Conservation (phyloP, 2,797 vertebrate genomes). For the Crenuchus spilurus region DNA sequence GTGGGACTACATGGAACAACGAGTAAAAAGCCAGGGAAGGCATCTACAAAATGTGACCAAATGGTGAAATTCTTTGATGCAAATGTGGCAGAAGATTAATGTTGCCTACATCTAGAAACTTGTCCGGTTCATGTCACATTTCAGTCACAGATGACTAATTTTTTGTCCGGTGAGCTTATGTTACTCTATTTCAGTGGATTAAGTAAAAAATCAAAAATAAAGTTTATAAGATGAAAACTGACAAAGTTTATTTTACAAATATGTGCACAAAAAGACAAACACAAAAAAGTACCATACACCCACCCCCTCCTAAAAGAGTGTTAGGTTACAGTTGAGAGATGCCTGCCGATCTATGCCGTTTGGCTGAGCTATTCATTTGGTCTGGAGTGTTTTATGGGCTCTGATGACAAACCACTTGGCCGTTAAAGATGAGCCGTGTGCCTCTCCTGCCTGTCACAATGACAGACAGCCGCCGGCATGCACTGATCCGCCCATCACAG, state of each 20-base stretch:
- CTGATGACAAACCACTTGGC: conserved; percentile 55
- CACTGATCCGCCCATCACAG: conserved; percentile 23
- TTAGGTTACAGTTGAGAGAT: conserved; percentile 1
- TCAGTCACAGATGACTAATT: no score
- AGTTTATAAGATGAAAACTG: background rate
- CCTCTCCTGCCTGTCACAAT: conserved; percentile 47
- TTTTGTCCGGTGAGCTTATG: no score
- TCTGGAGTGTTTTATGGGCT: conserved; percentile 53
- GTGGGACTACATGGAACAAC: no score
- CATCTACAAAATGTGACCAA: no score
- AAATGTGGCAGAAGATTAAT: no score
- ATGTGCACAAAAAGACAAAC: conserved; percentile 10
- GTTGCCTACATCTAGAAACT: no score
- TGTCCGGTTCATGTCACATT: no score
- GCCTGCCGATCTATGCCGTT: conserved; percentile 24
- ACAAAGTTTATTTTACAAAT: background rate
- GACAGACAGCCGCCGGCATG: conserved; percentile 40
- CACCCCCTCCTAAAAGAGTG: background rate
- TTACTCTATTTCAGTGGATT: no score
- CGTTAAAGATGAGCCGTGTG: conserved; percentile 50
- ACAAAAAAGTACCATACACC: background rate
- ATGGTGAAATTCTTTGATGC: no score
- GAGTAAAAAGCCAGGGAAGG: no score
- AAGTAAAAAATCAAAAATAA: background rate
- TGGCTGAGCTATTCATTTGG: conserved; percentile 51